Evolutionary conservation across 2,797 vertebrate species (phyloP).

Genomic region (Apodemus agrarius): DNA sequence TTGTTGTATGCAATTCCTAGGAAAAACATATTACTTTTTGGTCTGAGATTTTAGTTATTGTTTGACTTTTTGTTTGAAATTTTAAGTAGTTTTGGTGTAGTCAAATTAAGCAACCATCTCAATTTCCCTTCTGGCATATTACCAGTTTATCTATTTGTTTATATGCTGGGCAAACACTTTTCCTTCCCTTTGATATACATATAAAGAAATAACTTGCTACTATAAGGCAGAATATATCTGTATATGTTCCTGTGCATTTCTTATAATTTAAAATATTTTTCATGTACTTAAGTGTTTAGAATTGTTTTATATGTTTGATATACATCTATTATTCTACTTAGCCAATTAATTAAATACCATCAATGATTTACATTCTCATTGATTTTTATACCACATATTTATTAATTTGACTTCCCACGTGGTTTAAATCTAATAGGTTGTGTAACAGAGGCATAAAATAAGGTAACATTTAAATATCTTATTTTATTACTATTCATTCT

Average conservation of each 20-base stretch:
- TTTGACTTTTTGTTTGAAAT: neutral
- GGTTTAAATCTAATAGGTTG: neutral
- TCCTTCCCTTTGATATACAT: too few species aligned
- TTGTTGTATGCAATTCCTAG: neutral
- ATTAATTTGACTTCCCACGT: slow-evolving; percentile 35
- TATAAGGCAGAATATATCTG: neutral
- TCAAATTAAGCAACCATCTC: neutral
- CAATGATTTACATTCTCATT: neutral
- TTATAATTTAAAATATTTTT: neutral
- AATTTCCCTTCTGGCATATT: neutral
- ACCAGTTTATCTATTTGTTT: neutral
- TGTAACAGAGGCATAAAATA: slow-evolving; percentile 33
- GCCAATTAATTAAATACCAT: neutral
- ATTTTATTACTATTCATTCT: neutral
- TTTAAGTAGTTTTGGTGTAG: neutral
- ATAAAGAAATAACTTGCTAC: neutral
- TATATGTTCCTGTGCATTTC: neutral
- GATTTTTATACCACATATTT: slow-evolving; percentile 7
- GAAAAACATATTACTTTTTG: neutral
- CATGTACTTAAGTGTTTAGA: neutral
- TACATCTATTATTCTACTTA: neutral
- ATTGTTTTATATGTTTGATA: slow-evolving; percentile 33
- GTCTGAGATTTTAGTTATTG: neutral
- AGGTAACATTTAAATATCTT: neutral
- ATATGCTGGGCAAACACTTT: neutral